Percentiles rank a stretch among this genome's conserved stretches.
These are phyloP conservation scores for Hetaerina americana DNA, from an alignment of 1,140 invertebrate genomes.

Conservation along the genomic window DNA sequence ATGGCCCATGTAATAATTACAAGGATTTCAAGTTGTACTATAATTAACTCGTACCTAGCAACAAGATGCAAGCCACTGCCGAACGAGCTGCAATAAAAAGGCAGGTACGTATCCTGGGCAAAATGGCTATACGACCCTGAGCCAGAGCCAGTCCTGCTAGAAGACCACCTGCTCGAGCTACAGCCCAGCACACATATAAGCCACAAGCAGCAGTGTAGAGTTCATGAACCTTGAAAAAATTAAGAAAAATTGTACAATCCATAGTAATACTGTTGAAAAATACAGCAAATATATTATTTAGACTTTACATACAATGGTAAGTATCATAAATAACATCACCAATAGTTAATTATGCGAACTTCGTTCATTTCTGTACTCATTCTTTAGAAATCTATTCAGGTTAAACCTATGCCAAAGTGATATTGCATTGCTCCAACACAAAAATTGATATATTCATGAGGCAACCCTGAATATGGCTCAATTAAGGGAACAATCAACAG, in stretches of 20 bases:
- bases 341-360: too few relatives aligned
- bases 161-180: slow-evolving; percentile 60
- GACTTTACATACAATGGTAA: too few relatives aligned
- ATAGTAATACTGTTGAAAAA: neutral
- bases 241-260: neutral
- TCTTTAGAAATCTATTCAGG: too few relatives aligned
- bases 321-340: too few relatives aligned
- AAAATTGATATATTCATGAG: too few relatives aligned
- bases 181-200: slow-evolving; percentile 85
- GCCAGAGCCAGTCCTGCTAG: slow-evolving; percentile 69
- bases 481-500: too few relatives aligned
- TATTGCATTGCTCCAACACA: too few relatives aligned
- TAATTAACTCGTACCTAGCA: neutral
- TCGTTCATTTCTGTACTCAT: too few relatives aligned
- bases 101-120: slow-evolving; percentile 30
- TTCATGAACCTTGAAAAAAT: slow-evolving; percentile 60
- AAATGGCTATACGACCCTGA: slow-evolving; percentile 67
- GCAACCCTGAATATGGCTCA: too few relatives aligned
- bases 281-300: neutral
- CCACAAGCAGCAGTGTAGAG: slow-evolving; percentile 91
- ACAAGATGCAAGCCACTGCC: slow-evolving; percentile 49
- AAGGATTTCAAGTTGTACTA: too few relatives aligned
- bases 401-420: too few relatives aligned
- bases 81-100: slow-evolving; percentile 39
- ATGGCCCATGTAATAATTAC: too few relatives aligned